A percentile compares a stretch with the other conserved stretches of the same genome.
Evolutionary conservation across 1,140 invertebrate species (phyloP).

Genomic region (Phymorhynchus buccinoides): DNA sequence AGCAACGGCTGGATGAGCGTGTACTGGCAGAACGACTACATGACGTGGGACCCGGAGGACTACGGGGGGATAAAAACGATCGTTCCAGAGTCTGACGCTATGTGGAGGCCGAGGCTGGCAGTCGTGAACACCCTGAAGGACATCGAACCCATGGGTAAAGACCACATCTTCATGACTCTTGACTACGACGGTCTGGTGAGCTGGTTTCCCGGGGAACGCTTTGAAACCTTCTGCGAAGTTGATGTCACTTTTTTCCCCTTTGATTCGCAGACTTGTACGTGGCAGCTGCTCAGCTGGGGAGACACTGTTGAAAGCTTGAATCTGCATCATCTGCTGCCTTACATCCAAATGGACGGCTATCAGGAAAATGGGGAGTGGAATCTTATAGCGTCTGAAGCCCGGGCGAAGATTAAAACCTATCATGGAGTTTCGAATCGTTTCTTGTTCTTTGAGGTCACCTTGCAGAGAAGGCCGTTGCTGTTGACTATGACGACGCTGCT

Average conservation of each 20-base stretch:
- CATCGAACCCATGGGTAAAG: not conserved
- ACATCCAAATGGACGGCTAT: not conserved
- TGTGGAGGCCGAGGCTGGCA: constrained; percentile 32
- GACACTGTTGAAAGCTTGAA: not conserved
- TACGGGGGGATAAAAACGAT: constrained; percentile 11
- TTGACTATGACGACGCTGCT: constrained; percentile 29
- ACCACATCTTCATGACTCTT: not conserved
- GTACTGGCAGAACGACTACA: constrained; percentile 16
- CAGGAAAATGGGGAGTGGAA: constrained; percentile 33
- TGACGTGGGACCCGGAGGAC: constrained; percentile 2
- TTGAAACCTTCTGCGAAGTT: constrained; percentile 88
- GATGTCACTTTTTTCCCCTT: constrained; percentile 85
- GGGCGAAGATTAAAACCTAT: not conserved
- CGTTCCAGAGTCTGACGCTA: not conserved
- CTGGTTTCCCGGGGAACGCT: constrained; percentile 96
- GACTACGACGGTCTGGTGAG: constrained; percentile 91
- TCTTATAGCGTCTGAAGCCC: not conserved
- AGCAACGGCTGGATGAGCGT: constrained; percentile 29
- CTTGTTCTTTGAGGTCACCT: constrained; percentile 1
- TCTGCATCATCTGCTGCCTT: not conserved
- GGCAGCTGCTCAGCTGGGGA: constrained; percentile 19
- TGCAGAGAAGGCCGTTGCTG: constrained; percentile 7
- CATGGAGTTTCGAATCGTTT: not conserved
- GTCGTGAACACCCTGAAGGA: constrained; percentile 29
- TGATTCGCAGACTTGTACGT: constrained; percentile 79